These are phyloP conservation scores for Tiliacea aurago DNA, from an alignment of 2,888 invertebrate species.

Conservation along the genomic window DNA sequence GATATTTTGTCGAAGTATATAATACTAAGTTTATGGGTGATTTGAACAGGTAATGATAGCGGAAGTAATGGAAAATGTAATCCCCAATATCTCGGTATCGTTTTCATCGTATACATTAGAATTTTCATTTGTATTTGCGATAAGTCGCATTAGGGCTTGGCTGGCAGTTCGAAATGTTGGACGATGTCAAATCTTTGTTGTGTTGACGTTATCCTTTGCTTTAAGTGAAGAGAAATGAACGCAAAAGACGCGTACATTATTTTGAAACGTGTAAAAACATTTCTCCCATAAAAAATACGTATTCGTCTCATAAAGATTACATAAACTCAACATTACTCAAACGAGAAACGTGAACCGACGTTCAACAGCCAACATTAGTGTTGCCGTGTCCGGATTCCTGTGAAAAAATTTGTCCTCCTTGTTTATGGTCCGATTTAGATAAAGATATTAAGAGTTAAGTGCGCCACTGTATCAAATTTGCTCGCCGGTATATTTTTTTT, in stretches of 20 bases:
- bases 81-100: slow-evolving; percentile 29
- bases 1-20: slow-evolving; percentile 35
- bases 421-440: slow-evolving; percentile 86
- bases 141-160: slow-evolving; percentile 45
- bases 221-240: background rate
- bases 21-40: slow-evolving; percentile 42
- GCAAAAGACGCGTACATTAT: background rate
- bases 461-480: slow-evolving; percentile 86
- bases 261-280: slow-evolving; percentile 25
- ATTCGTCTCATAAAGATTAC: slow-evolving; percentile 54
- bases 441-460: slow-evolving; percentile 86
- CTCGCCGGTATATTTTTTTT: slow-evolving; percentile 78
- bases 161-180: slow-evolving; percentile 12
- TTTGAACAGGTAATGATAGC: slow-evolving; percentile 39
- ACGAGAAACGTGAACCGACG: slow-evolving; percentile 52
- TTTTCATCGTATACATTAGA: slow-evolving; percentile 45
- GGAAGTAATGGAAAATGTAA: slow-evolving; percentile 39
- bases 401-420: slow-evolving; percentile 78
- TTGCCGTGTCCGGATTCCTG: slow-evolving; percentile 64
- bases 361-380: slow-evolving; percentile 59
- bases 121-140: slow-evolving; percentile 53
- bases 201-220: slow-evolving; percentile 2
- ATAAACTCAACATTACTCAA: slow-evolving; percentile 46
- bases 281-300: slow-evolving; percentile 23
- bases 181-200: slow-evolving; percentile 21